Evolutionary conservation across 1,140 invertebrate genomes (phyloP).

Genomic region (Oreohelix idahoensis): DNA sequence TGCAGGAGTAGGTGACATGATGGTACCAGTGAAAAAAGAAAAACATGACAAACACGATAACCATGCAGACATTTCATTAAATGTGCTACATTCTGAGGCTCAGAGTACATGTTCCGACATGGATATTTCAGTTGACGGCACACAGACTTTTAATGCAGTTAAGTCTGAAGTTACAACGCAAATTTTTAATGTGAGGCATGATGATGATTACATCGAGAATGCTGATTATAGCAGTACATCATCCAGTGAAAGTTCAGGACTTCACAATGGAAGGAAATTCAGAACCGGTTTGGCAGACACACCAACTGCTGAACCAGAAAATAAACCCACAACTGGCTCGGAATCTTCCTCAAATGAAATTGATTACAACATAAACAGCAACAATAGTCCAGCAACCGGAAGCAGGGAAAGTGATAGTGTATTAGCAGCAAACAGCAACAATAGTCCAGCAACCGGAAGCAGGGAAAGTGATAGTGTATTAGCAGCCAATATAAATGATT

Average conservation of each 20-base stretch:
- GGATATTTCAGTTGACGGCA: background rate
- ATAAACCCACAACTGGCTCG: background rate
- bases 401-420: background rate
- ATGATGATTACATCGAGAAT: background rate
- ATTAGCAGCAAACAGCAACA: background rate
- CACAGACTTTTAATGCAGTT: background rate
- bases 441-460: background rate
- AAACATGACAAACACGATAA: background rate
- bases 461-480: background rate
- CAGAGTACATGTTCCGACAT: background rate
- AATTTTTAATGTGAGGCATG: background rate
- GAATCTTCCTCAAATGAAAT: background rate
- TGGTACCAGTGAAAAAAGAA: background rate
- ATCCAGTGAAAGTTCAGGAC: background rate
- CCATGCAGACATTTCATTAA: background rate
- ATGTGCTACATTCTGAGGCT: background rate
- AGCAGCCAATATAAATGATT: background rate
- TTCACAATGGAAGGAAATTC: background rate
- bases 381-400: background rate
- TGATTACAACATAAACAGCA: background rate
- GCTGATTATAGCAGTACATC: background rate
- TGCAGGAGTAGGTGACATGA: background rate
- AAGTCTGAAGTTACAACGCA: background rate
- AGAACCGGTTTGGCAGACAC: background rate
- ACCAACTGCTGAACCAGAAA: background rate